Percentiles rank a stretch among this genome's conserved stretches.
Conservation (phyloP, 2,113 vertebrate genomes). For the Bos indicus region DNA sequence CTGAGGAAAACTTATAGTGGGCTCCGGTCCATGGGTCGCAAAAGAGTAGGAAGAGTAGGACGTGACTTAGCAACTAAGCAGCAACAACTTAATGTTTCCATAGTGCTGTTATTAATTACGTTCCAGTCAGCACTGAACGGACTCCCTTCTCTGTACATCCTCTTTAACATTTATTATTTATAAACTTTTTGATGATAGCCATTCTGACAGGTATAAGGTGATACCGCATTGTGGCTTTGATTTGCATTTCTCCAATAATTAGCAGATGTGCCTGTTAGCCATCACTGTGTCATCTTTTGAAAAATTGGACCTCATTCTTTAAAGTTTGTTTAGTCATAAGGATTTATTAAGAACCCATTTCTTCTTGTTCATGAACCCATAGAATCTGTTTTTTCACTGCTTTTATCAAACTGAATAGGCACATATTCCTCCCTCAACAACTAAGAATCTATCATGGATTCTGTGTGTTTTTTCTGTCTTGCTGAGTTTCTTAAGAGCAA, state of each 20-base stretch:
- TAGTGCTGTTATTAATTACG: not conserved
- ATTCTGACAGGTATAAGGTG: not conserved
- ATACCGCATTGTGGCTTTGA: not conserved
- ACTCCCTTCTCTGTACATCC: not conserved
- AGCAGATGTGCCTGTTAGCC: not conserved
- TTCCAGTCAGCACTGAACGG: not conserved
- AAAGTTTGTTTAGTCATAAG: not conserved
- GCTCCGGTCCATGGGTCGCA: not conserved
- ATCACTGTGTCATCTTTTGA: not conserved
- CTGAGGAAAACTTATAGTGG: not conserved
- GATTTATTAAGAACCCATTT: not conserved
- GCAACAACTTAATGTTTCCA: not conserved
- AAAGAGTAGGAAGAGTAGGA: not conserved
- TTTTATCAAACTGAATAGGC: not conserved
- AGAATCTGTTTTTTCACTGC: not conserved
- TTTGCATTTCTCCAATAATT: not conserved
- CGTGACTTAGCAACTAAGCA: not conserved
- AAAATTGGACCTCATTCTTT: not conserved
- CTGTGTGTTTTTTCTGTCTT: not conserved
- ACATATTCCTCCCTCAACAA: not conserved
- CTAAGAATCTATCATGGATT: not conserved
- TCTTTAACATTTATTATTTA: not conserved
- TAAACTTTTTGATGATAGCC: not conserved
- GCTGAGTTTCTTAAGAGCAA: not conserved
- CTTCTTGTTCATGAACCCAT: not conserved